A percentile compares a stretch with the other conserved stretches of the same genome.
These are phyloP conservation scores for Gorsachius magnificus DNA, from an alignment of 2,797 vertebrate species.

Conservation along the genomic window DNA sequence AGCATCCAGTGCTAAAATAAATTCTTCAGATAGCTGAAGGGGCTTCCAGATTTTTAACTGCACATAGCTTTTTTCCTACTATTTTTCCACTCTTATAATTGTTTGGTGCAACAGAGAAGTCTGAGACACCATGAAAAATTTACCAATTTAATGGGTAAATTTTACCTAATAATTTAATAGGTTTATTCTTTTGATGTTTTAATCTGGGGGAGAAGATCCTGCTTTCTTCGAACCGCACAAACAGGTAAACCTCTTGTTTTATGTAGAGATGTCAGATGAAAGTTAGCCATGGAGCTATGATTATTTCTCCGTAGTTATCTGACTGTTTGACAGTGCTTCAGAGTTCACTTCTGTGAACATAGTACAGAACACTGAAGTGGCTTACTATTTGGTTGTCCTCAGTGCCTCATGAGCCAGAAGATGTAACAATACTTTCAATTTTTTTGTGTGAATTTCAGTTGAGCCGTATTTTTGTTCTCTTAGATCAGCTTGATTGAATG, in stretches of 20 bases:
- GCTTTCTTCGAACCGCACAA: neutral
- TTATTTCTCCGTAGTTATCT: neutral
- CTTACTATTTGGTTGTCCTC: neutral
- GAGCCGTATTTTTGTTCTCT: neutral
- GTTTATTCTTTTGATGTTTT: neutral
- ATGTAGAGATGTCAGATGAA: neutral
- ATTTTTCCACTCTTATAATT: neutral
- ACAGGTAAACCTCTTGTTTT: neutral
- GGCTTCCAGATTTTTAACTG: neutral
- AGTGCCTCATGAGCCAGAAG: neutral
- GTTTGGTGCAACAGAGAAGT: neutral
- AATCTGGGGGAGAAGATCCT: neutral
- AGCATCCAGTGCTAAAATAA: neutral
- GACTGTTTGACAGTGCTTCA: neutral
- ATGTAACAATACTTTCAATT: constrained; percentile 36
- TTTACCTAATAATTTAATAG: neutral
- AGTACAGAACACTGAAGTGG: neutral
- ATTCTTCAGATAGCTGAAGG: neutral
- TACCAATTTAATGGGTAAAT: neutral
- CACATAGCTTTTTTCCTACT: neutral
- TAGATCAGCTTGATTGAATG: neutral
- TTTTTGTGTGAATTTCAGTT: constrained; percentile 35
- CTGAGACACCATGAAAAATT: neutral
- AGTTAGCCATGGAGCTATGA: neutral
- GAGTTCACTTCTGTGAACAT: neutral